Base-by-base conservation (phyloP, 2,888 invertebrate species). In the Cordilura impudica region DNA sequence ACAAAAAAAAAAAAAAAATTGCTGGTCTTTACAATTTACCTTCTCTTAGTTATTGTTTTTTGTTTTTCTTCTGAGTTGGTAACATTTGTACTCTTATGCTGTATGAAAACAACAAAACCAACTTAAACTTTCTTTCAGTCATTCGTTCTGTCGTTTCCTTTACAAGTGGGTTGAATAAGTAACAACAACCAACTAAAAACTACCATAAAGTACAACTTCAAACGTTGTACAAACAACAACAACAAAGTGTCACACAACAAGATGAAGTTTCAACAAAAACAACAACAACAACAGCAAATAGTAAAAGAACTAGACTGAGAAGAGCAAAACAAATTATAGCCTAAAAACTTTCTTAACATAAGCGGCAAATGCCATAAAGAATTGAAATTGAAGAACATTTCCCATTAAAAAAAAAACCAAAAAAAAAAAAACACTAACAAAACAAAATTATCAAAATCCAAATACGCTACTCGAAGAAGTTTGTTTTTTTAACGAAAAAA, bases 141-240 rank as follows among this genome's bases (percentile, higher is more conserved):
- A n/a, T 39, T 4, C 31, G n/a, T n/a, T 39, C n/a, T 39, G n/a
- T n/a, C n/a, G n/a, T n/a, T 67, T 54, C 47, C 31, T 56, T 43
- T 19, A 69, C 69, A 70, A 54, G 65, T 47, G 63, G 45, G 56
- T 21, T 47, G 18, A 31, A 26, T 63, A 61, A 61, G 35, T 39
- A 43, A 43, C 14, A 67, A 56, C 66, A 67, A 58, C 49, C 47
- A 43, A 60, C 53, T 56, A 35, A 16, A 60, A 73, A 43, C 65
- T 58, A 61, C 74, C 75, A 75, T 79, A 79, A 78, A 78, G 16
- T 63, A 74, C 70, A 79, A 79, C 70, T 75, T 79, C 21, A 54
- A 66, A 47, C 61, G 53, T 73, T 67, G 39, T 18, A 35, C 14
- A 54, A 31, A 31, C 69, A 58, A 29, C 29, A 29, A 61, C 72